These are phyloP conservation scores for Chrysolina americana DNA, from an alignment of 2,888 invertebrate genomes.

Conservation along the genomic window DNA sequence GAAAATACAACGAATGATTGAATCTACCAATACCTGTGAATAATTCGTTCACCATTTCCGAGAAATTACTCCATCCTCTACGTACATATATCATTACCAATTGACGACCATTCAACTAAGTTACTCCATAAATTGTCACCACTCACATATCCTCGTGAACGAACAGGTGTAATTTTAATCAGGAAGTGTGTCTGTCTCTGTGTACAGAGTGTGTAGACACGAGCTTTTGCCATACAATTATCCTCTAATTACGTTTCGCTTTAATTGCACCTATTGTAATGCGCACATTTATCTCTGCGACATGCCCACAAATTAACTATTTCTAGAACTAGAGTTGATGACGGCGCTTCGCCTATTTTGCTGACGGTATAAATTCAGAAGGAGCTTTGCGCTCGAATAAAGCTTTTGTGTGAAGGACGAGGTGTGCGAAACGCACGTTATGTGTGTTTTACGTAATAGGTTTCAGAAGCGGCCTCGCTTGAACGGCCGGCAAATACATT, in stretches of 20 bases:
- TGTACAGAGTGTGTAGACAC: slow-evolving; percentile 41
- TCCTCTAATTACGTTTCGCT: slow-evolving; percentile 51
- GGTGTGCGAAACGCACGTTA: slow-evolving; percentile 32
- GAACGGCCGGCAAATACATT: background rate
- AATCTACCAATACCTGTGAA: no score
- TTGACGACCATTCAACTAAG: background rate
- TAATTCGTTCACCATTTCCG: no score
- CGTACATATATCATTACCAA: background rate
- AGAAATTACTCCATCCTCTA: no score
- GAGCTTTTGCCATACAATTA: slow-evolving; percentile 51
- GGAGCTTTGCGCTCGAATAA: slow-evolving; percentile 33
- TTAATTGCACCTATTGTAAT: slow-evolving; percentile 51
- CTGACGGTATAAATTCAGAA: slow-evolving; percentile 38
- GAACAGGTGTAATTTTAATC: slow-evolving; percentile 49
- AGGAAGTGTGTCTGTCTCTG: slow-evolving; percentile 35
- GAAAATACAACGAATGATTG: no score
- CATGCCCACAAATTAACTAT: slow-evolving; percentile 39
- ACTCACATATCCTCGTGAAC: slow-evolving; percentile 31
- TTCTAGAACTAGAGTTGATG: slow-evolving; percentile 38
- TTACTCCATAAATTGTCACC: slow-evolving; percentile 2
- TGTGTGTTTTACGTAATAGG: slow-evolving; percentile 28
- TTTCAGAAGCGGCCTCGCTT: background rate
- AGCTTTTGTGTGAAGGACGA: slow-evolving; percentile 36
- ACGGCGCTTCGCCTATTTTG: slow-evolving; percentile 30
- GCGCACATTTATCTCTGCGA: slow-evolving; percentile 23